Percentiles rank a stretch among this genome's conserved stretches.
Evolutionary conservation across 2,113 vertebrate species (phyloP).

Genomic region (Phylloscopus trochilus): DNA sequence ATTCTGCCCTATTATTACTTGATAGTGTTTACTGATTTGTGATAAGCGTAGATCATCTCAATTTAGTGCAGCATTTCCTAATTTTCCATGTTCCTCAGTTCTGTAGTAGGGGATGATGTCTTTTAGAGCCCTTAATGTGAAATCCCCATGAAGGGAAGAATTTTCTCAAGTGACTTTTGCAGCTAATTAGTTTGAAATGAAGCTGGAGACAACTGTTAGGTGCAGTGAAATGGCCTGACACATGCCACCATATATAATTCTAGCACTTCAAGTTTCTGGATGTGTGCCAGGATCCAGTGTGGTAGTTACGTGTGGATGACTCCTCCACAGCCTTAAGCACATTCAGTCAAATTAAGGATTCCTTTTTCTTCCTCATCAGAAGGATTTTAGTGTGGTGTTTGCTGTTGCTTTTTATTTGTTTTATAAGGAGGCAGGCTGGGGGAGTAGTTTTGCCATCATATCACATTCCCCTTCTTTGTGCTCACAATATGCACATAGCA

Average conservation of each 20-base stretch:
- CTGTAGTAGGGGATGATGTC: neutral
- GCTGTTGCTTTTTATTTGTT: neutral
- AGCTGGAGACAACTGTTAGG: constrained; percentile 27
- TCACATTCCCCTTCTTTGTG: neutral
- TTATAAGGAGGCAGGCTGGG: neutral
- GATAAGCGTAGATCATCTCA: neutral
- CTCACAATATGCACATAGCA: neutral
- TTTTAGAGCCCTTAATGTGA: neutral
- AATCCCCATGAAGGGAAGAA: neutral
- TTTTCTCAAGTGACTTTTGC: constrained; percentile 38
- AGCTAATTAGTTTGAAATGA: constrained; percentile 49
- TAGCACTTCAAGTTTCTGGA: neutral
- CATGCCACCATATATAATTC: constrained; percentile 21
- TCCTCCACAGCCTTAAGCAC: neutral
- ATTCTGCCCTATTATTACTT: neutral
- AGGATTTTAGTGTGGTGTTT: neutral
- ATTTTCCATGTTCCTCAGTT: neutral
- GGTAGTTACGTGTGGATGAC: neutral
- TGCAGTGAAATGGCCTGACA: neutral
- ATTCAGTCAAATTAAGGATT: neutral
- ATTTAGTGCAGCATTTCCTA: constrained; percentile 65
- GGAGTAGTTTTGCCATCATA: neutral
- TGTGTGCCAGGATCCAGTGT: neutral
- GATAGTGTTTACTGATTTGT: neutral
- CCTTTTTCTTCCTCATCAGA: neutral